Conservation (phyloP, 2,113 vertebrate genomes). For the Malurus elegans region DNA sequence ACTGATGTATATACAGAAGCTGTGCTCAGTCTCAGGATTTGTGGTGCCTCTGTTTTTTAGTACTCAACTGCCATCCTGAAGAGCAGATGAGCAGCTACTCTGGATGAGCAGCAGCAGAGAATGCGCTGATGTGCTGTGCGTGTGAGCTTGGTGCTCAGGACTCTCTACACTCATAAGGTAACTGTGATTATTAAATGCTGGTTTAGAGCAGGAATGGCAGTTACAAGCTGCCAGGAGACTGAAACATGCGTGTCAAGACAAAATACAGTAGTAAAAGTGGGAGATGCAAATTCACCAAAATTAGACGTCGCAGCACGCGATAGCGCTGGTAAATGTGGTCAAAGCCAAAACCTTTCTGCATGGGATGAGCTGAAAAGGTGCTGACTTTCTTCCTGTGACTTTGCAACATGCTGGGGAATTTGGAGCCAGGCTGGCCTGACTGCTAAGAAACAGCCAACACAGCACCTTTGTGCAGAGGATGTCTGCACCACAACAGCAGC, state of each 20-base stretch:
- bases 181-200: background rate
- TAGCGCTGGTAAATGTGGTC: background rate
- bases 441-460: background rate
- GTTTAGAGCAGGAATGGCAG: background rate
- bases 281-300: background rate
- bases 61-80: background rate
- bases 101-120: background rate
- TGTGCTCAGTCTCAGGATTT: background rate
- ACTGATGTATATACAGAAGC: background rate
- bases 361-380: background rate
- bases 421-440: background rate
- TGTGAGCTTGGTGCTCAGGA: background rate
- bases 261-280: background rate
- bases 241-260: background rate
- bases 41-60: background rate
- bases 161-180: background rate
- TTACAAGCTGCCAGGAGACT: background rate
- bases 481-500: background rate
- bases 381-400: constrained; percentile 27
- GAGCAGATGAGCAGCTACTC: background rate
- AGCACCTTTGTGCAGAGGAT: background rate
- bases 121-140: background rate
- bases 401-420: background rate
- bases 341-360: background rate
- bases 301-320: background rate